phyloP scores from a whole-genome alignment of 1,140 invertebrate genomes.

The Drosophila murphyi region DNA sequence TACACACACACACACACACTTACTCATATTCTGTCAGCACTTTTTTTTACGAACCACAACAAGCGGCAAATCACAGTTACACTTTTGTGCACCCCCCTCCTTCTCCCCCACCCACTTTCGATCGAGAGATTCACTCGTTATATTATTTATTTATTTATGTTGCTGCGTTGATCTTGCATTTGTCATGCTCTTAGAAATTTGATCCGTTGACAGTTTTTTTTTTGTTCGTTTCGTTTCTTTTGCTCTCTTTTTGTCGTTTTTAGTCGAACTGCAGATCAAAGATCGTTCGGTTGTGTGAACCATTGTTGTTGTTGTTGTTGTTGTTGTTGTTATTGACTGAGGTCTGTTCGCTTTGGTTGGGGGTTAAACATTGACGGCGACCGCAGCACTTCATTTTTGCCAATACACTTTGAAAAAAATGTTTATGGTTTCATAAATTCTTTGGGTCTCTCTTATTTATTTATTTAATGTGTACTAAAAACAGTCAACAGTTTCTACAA shows the following conservation, averaged over 20 bases:
- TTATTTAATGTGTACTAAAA: no score
- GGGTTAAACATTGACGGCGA: conserved; percentile 48
- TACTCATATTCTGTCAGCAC: conserved; percentile 27
- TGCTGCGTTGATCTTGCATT: conserved; percentile 42
- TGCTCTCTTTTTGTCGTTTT: conserved; percentile 10
- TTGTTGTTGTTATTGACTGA: conserved; percentile 26
- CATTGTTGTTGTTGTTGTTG: conserved; percentile 32
- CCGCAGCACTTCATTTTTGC: conserved; percentile 27
- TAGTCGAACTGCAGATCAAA: conserved; percentile 39
- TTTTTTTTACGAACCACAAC: conserved; percentile 10
- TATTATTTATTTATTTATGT: conserved; percentile 14
- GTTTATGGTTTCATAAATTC: not conserved
- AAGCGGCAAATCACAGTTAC: conserved; percentile 31
- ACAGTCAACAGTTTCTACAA: no score
- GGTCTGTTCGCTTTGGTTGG: conserved; percentile 16
- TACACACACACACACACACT: not conserved
- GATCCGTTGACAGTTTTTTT: conserved; percentile 47
- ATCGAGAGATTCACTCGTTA: conserved; percentile 26
- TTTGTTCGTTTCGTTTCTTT: conserved; percentile 1
- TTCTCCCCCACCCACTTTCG: conserved; percentile 22
- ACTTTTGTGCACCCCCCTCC: conserved; percentile 19
- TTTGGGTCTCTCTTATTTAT: no score
- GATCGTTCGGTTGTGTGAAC: conserved; percentile 43
- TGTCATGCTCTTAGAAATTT: conserved; percentile 51
- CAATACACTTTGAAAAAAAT: conserved; percentile 26